A percentile compares a stretch with the other conserved stretches of the same genome.
Evolutionary conservation across 2,113 vertebrate genomes (phyloP).

Genomic region (Ceuthmochares aereus): DNA sequence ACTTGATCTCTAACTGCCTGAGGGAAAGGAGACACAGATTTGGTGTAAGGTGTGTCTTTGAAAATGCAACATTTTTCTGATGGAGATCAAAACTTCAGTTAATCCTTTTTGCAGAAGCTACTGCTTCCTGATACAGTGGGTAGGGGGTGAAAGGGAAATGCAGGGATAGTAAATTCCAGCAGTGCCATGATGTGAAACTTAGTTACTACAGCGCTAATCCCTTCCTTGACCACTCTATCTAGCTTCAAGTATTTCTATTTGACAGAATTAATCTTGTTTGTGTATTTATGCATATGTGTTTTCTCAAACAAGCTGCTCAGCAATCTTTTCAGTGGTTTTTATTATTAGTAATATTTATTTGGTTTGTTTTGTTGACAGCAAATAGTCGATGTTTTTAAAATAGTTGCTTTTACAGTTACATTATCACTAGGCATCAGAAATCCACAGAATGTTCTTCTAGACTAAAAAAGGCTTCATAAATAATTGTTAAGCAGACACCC

Average conservation of each 20-base stretch:
- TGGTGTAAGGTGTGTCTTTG: neutral
- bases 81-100: neutral
- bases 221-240: neutral
- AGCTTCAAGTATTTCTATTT: neutral
- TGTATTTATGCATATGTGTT: neutral
- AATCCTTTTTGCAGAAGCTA: neutral
- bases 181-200: neutral
- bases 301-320: neutral
- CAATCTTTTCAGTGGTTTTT: neutral
- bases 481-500: neutral
- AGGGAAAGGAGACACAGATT: neutral
- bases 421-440: neutral
- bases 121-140: fast-evolving
- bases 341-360: neutral
- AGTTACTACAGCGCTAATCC: neutral
- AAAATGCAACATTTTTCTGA: neutral
- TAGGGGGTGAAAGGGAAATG: fast-evolving
- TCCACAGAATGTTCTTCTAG: neutral
- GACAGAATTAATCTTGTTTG: neutral
- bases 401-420: neutral
- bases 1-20: neutral
- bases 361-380: neutral
- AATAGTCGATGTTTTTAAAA: neutral
- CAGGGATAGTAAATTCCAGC: neutral
- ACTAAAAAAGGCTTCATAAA: neutral